A percentile compares a stretch with the other conserved stretches of the same genome.
These are phyloP conservation scores for Cyrtodaria siliqua DNA, from an alignment of 2,888 invertebrate species.

Conservation along the genomic window DNA sequence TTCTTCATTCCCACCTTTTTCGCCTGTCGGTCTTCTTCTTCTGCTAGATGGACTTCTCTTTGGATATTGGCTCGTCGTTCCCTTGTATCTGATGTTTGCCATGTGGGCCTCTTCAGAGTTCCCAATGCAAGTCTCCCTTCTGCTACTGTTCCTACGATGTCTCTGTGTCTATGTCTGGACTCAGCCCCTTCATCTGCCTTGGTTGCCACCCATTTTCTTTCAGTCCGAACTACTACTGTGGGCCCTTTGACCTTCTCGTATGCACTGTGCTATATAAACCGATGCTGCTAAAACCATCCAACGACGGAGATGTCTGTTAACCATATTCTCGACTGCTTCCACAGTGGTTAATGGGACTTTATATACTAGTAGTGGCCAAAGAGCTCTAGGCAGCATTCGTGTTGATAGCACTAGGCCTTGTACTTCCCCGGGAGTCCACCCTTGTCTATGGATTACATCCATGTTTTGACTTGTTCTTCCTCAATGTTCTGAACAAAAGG, in stretches of 20 bases:
- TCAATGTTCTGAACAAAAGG: too few species aligned
- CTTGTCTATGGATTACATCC: too few species aligned
- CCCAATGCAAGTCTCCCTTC: not conserved
- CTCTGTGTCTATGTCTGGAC: constrained; percentile 1
- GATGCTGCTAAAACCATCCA: too few species aligned
- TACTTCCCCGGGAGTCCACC: too few species aligned
- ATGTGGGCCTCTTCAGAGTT: not conserved
- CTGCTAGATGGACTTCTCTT: not conserved
- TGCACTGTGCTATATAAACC: too few species aligned
- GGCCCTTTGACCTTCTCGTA: not conserved
- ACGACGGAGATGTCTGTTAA: too few species aligned
- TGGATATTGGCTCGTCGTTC: not conserved
- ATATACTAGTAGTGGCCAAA: too few species aligned
- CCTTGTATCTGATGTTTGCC: not conserved
- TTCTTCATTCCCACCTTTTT: not conserved
- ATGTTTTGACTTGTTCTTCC: too few species aligned
- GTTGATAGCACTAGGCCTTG: too few species aligned
- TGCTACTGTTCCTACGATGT: not conserved
- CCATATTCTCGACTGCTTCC: too few species aligned
- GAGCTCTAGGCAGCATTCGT: too few species aligned
- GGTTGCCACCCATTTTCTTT: not conserved
- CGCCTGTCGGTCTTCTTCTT: not conserved
- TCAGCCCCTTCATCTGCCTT: not conserved
- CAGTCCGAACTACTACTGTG: not conserved
- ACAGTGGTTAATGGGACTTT: too few species aligned